Evolutionary conservation across 2,888 invertebrate genomes (phyloP).

Genomic region (Lacanobia oleracea): DNA sequence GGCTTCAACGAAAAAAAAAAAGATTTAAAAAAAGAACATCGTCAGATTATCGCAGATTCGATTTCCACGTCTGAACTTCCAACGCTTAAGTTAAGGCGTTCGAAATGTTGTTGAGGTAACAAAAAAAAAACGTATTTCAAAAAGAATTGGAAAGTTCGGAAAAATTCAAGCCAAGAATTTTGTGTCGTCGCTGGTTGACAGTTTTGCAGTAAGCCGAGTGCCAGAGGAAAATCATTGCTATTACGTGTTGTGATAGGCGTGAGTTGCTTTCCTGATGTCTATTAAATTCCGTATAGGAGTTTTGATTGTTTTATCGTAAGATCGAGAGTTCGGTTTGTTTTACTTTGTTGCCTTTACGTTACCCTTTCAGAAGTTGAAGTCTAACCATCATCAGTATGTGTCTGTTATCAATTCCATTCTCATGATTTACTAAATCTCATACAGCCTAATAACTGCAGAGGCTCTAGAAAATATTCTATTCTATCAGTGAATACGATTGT

Average conservation of each 20-base stretch:
- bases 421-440: too few species aligned
- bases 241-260: constrained; percentile 66
- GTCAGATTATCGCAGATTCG: constrained; percentile 56
- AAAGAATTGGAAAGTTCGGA: constrained; percentile 71
- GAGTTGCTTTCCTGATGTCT: neutral
- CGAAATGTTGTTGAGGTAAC: constrained; percentile 59
- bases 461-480: too few species aligned
- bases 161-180: constrained; percentile 72
- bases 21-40: constrained; percentile 26
- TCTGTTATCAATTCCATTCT: too few species aligned
- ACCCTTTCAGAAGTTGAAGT: too few species aligned
- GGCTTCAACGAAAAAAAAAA: constrained; percentile 22
- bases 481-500: too few species aligned
- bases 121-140: constrained; percentile 64
- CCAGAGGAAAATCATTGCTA: constrained; percentile 64
- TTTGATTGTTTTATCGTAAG: neutral
- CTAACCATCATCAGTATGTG: too few species aligned
- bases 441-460: too few species aligned
- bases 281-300: neutral
- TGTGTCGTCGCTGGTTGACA: constrained; percentile 72
- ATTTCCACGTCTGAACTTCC: constrained; percentile 54
- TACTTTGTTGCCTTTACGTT: neutral
- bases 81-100: constrained; percentile 51
- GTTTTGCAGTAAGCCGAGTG: constrained; percentile 75
- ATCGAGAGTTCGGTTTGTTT: neutral